Evolutionary conservation across 2,888 invertebrate genomes (phyloP).

Genomic region (Tolmerus cingulatus): DNA sequence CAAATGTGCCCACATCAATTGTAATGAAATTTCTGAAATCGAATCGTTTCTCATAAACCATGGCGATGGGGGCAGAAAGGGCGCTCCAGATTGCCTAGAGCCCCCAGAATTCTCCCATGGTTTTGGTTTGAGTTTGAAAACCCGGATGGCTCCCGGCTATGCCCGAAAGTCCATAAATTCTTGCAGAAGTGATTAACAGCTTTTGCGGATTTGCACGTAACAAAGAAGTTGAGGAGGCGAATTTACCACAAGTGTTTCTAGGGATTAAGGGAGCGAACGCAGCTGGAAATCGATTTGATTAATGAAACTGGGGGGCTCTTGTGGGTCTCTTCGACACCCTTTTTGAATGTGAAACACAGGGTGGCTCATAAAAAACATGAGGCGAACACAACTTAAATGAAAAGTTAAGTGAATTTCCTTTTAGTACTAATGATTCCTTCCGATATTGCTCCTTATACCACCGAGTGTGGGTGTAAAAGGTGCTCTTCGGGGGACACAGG

Average conservation of each 20-base stretch:
- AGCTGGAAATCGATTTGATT: constrained; percentile 48
- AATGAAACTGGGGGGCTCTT: constrained; percentile 41
- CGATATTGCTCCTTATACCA: neutral
- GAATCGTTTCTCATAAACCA: constrained; percentile 31
- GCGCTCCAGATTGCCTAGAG: neutral
- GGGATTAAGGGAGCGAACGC: constrained; percentile 44
- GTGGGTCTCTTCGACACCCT: neutral
- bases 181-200: constrained; percentile 46
- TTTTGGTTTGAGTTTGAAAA: neutral
- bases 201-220: constrained; percentile 46
- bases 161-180: constrained; percentile 45
- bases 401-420: constrained; percentile 47
- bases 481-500: neutral
- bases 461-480: neutral
- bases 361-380: constrained; percentile 14
- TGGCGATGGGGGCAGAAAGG: constrained; percentile 1
- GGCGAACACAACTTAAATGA: constrained; percentile 40
- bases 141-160: neutral
- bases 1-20: constrained; percentile 26
- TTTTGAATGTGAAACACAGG: neutral
- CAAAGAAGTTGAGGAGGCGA: constrained; percentile 31
- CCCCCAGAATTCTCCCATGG: neutral
- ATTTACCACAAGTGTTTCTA: constrained; percentile 24
- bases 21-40: constrained; percentile 30
- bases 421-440: constrained; percentile 44